Evolutionary conservation across 1,140 invertebrate genomes (phyloP), one percentile per base, ranked within the genome.

Genomic region (Aphis craccivora): DNA sequence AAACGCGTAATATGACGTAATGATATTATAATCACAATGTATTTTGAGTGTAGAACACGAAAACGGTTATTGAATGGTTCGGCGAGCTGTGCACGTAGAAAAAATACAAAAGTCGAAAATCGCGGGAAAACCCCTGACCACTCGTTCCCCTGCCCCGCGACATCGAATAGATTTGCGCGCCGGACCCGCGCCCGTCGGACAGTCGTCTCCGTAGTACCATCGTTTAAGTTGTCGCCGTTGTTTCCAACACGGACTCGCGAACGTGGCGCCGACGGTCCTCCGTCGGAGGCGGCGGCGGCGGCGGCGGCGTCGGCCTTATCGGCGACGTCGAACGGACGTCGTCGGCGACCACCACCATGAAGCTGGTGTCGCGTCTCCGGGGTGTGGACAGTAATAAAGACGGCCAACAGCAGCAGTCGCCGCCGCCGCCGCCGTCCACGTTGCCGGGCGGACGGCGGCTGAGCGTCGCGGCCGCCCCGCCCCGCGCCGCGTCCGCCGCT

Each of bases 281-380:
- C 45, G 25, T 51, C n/a, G 83, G 35, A 3, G 45, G 43, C 37
- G 84, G 92, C 20, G 94, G 43, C 37, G 86, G 30, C n/a, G 84
- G 48, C 43, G 55, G n/a, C 30, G 76, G 43, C 0, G 35, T 18
- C 0, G 93, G 37, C 37, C 37, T 40, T 40, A 40, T 30, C 51
- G 53, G 35, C 18, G 93, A 55, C 22, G 53, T 7, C 51, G 43
- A 53, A 25, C 53, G n/a, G 37, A 22, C 48, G 81, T 51, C 90
- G 67, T 48, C 67, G 90, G 25, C 45, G 53, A 48, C 60, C 25
- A 67, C 88, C 35, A 67, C 81, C 20, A 94, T 94, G 94, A 94
- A 93, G 60, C 76, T 94, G 87, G 94, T 94, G 84, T 93, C 91
- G 7, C 91, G 94, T 45, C 91, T 94, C 45, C 35, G 94, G 40